Evolutionary conservation across 2,888 invertebrate species (phyloP).

Genomic region (Isoperla grammatica): DNA sequence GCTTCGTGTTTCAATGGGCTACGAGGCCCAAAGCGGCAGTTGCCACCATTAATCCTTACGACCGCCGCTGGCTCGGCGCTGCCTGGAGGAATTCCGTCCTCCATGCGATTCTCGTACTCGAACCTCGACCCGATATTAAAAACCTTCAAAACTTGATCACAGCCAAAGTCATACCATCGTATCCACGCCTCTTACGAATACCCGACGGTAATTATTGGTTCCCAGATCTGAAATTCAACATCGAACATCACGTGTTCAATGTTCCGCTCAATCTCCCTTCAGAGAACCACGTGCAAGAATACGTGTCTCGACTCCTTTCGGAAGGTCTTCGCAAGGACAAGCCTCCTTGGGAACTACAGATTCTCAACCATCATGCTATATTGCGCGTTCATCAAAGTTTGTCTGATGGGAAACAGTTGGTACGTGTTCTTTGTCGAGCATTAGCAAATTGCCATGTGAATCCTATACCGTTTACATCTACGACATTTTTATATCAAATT

Average conservation of each 20-base stretch:
- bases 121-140: slow-evolving; percentile 39
- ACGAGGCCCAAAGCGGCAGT: slow-evolving; percentile 12
- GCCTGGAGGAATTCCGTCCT: slow-evolving; percentile 41
- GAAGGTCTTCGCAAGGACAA: slow-evolving; percentile 42
- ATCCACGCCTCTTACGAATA: slow-evolving; percentile 46
- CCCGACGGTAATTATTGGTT: slow-evolving; percentile 48
- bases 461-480: not conserved
- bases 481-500: not conserved
- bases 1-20: slow-evolving; percentile 31
- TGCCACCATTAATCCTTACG: slow-evolving; percentile 40
- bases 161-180: slow-evolving; percentile 36
- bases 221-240: slow-evolving; percentile 45
- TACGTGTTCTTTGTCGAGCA: slow-evolving; percentile 42
- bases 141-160: slow-evolving; percentile 45
- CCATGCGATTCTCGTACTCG: slow-evolving; percentile 47
- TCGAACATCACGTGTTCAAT: slow-evolving; percentile 47
- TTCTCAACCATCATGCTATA: slow-evolving; percentile 44
- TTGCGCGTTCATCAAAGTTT: slow-evolving; percentile 49
- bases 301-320: slow-evolving; percentile 44
- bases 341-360: slow-evolving; percentile 51
- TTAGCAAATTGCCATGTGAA: slow-evolving; percentile 36
- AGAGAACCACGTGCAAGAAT: slow-evolving; percentile 37
- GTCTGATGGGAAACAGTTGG: slow-evolving; percentile 49
- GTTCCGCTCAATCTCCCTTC: slow-evolving; percentile 36
- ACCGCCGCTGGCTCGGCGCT: slow-evolving; percentile 45